phyloP scores from a whole-genome alignment of 37 sponge, comb jelly and placozoan genomes.

The Geodia barretti region DNA sequence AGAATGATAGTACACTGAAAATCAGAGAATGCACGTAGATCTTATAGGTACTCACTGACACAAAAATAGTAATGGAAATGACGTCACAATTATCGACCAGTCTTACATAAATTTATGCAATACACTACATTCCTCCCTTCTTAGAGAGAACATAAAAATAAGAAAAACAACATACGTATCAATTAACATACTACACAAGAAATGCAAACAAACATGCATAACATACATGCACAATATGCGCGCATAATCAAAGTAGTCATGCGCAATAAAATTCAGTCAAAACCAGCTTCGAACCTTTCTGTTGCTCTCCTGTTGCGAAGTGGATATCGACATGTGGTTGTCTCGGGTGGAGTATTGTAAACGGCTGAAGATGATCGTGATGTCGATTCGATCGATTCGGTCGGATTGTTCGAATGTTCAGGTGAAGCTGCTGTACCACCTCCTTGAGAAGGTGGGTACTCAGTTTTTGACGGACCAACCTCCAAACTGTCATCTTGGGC shows the following conservation, averaged over 20 bases:
- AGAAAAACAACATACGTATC: too few species aligned
- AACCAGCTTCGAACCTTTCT: background rate
- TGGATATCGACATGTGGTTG: background rate
- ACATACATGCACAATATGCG: background rate
- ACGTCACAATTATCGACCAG: background rate
- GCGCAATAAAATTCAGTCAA: background rate
- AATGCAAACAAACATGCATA: background rate
- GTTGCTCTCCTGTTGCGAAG: background rate
- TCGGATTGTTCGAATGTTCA: too few species aligned
- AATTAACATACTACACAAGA: background rate
- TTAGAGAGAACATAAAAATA: background rate
- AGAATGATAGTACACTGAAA: too few species aligned
- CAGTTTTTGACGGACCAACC: background rate
- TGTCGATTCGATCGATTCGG: background rate
- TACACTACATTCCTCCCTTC: background rate
- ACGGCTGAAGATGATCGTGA: background rate
- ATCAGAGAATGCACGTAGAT: too few species aligned
- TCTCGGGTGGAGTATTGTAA: background rate
- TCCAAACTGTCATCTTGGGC: constrained; percentile 22
- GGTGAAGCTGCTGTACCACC: too few species aligned
- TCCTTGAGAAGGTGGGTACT: background rate
- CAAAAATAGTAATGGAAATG: too few species aligned
- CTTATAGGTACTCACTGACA: too few species aligned
- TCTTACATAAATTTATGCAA: background rate
- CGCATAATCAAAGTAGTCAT: background rate